Evolutionary conservation across 2,888 invertebrate species (phyloP), one percentile per base, ranked within the genome.

Genomic region (Coenonympha glycerion): DNA sequence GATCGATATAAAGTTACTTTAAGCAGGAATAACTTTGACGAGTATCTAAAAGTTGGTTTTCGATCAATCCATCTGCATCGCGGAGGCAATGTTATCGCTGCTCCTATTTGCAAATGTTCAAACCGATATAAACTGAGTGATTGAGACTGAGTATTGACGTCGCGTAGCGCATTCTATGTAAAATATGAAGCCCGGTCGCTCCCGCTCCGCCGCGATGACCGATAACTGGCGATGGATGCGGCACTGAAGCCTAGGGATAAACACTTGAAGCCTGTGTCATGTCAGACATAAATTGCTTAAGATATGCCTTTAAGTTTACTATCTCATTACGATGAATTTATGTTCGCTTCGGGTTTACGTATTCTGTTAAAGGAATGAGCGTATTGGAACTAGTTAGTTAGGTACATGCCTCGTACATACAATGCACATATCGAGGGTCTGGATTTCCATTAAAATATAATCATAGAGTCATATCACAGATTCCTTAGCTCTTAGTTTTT

Each of bases 161-260:
- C 64, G 69, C 73, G 76, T 76, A 64, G 69, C 73, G 78, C 79
- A 84, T 87, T 86, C 83, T 86, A 86, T 87, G 86, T 84, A 80
- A 86, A 86, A 85, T 85, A 84, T 84, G 83, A 84, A 80, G 73
- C 76, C 69, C 70, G 69, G 57, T 46, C 57, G 64, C 73, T 73
- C 62, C 68, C 53, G 68, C n/a, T n/a, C n/a, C n/a, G 59, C 59
- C 59, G 18, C 42, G 57, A 57, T 58, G 55, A 22, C 48, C 34
- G 45, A 37, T 45, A 46, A 49, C 53, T 53, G 46, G 26, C 28
- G 36, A 66, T 77, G 73, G 83, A 83, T 73, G 73, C 64, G 83
- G 77, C 60, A 75, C 62, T 65, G 44, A 54, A 49, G 58, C 54
- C 53, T 50, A 55, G 54, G 52, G 53, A 56, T 56, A 56, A 56